Evolutionary conservation across 2,888 invertebrate genomes (phyloP).

Genomic region (Campoletis raptor): DNA sequence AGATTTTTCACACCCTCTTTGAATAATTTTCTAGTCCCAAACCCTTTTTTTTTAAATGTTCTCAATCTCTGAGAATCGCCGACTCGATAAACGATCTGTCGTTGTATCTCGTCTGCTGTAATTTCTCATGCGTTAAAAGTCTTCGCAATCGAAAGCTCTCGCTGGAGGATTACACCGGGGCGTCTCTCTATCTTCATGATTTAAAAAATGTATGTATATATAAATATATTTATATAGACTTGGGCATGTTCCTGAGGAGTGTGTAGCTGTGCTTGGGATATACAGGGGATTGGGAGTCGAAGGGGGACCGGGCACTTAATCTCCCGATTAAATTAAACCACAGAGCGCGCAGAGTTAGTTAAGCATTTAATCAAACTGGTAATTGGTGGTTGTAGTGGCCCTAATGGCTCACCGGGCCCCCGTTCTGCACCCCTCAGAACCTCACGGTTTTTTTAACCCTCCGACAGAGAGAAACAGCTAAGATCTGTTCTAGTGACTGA

Average conservation of each 20-base stretch:
- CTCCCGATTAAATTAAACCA: conserved; percentile 84
- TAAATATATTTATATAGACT: conserved; percentile 7
- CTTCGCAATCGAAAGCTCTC: conserved; percentile 74
- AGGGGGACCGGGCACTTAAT: conserved; percentile 79
- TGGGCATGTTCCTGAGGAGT: background rate
- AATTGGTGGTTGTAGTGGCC: conserved; percentile 83
- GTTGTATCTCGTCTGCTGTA: background rate
- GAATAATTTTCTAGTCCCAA: background rate
- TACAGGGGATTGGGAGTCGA: conserved; percentile 23
- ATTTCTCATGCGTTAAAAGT: background rate
- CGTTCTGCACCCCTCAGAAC: conserved; percentile 50
- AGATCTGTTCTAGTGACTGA: conserved; percentile 57
- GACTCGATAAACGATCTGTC: background rate
- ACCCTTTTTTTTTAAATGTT: background rate
- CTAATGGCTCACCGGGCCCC: conserved; percentile 80
- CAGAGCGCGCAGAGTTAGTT: conserved; percentile 83
- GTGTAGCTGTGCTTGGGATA: conserved; percentile 72
- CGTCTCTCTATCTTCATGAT: conserved; percentile 25
- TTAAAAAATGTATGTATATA: background rate
- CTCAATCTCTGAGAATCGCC: background rate
- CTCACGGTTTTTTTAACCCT: conserved; percentile 16
- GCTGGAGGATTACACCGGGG: conserved; percentile 76
- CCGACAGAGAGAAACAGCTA: conserved; percentile 39
- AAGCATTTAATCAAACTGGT: conserved; percentile 84
- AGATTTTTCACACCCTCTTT: too few species aligned